Evolutionary conservation across 2,888 invertebrate species (phyloP).

Genomic region (Cheilosia vernalis): DNA sequence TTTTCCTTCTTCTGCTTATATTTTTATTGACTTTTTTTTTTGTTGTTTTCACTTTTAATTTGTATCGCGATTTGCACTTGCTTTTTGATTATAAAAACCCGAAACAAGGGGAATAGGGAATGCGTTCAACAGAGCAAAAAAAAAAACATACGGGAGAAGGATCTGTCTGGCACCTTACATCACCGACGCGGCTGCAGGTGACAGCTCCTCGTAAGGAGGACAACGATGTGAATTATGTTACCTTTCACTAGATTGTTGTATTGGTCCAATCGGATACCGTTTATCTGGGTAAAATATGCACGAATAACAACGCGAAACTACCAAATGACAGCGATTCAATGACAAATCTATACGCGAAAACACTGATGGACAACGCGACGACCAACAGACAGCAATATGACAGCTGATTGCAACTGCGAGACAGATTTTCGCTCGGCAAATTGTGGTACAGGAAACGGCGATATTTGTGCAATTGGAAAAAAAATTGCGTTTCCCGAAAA

Average conservation of each 20-base stretch:
- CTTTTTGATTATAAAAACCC: neutral
- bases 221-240: slow-evolving; percentile 23
- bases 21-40: slow-evolving; percentile 20
- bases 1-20: slow-evolving; percentile 25
- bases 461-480: neutral
- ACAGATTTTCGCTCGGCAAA: neutral
- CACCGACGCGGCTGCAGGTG: slow-evolving; percentile 64
- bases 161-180: slow-evolving; percentile 64
- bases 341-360: slow-evolving; percentile 42
- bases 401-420: slow-evolving; percentile 46
- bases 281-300: neutral
- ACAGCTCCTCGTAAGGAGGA: slow-evolving; percentile 40
- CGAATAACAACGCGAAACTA: neutral
- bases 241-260: slow-evolving; percentile 44
- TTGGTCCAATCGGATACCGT: neutral
- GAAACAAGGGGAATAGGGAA: neutral
- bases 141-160: slow-evolving; percentile 38
- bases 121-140: neutral
- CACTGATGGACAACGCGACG: slow-evolving; percentile 1
- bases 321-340: slow-evolving; percentile 18
- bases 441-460: neutral
- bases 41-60: slow-evolving; percentile 46
- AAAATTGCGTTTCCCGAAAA: neutral
- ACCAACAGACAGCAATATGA: slow-evolving; percentile 13
- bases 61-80: slow-evolving; percentile 26